phyloP scores from a whole-genome alignment of 2,797 vertebrate species.

The Selene dorsalis region DNA sequence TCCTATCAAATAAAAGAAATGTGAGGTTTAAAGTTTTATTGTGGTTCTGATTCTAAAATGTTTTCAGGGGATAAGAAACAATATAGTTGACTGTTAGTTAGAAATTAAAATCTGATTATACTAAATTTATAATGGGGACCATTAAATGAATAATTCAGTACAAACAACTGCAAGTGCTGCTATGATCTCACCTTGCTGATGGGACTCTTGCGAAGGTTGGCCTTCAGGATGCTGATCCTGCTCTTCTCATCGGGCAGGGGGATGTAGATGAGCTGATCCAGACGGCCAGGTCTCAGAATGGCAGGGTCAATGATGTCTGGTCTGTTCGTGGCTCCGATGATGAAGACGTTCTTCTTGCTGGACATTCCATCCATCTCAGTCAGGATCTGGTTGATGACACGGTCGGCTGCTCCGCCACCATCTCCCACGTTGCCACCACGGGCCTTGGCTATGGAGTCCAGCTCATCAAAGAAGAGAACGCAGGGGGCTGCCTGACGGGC shows the following conservation, averaged over 20 bases:
- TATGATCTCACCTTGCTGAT: constrained; percentile 89
- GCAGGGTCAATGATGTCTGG: constrained; percentile 99
- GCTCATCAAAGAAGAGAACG: constrained; percentile 96
- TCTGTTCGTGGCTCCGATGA: constrained; percentile 97
- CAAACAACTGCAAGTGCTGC: background rate
- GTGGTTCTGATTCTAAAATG: background rate
- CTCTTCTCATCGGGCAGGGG: constrained; percentile 98
- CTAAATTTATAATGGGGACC: too few species aligned
- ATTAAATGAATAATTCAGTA: background rate
- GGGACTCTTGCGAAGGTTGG: constrained; percentile 97
- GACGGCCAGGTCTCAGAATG: constrained; percentile 94
- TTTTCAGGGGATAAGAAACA: too few species aligned
- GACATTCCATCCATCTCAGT: constrained; percentile 99
- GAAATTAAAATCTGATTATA: too few species aligned
- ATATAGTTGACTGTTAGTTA: too few species aligned
- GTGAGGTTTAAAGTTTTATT: background rate
- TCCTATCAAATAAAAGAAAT: constrained; percentile 78
- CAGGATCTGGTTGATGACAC: constrained; percentile 98
- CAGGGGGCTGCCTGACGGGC: constrained; percentile 97
- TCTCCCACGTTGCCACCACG: constrained; percentile 96
- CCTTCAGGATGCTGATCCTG: constrained; percentile 96
- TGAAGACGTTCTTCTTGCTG: constrained; percentile 99
- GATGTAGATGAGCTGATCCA: constrained; percentile 98
- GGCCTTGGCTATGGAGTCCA: constrained; percentile 98
- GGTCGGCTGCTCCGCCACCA: constrained; percentile 94